Conservation (phyloP, 2,888 invertebrate species). For the Eupithecia subumbrata region DNA sequence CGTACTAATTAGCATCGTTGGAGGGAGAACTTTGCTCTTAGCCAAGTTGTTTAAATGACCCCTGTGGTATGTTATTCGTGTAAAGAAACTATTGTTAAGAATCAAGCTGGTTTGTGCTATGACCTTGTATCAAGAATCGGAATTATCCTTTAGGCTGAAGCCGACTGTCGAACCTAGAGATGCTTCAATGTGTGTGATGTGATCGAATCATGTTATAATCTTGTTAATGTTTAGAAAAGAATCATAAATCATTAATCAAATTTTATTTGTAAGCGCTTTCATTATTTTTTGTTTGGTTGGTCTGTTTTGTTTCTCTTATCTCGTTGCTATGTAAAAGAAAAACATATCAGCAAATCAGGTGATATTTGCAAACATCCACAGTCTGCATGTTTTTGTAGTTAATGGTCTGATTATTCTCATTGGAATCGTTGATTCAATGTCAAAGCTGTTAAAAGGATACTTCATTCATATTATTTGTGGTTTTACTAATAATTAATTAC, state of each 20-base stretch:
- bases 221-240: not conserved
- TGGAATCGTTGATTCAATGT: not conserved
- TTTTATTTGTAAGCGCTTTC: not conserved
- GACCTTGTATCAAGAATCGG: not conserved
- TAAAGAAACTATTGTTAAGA: not conserved
- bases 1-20: constrained; percentile 15
- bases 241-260: not conserved
- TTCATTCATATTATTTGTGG: not conserved
- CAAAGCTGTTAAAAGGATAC: not conserved
- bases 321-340: not conserved
- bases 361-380: not conserved
- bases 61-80: not conserved
- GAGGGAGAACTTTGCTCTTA: constrained; percentile 2
- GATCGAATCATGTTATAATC: not conserved
- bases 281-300: not conserved
- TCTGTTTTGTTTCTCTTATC: not conserved
- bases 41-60: not conserved
- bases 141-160: not conserved
- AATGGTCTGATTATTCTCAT: not conserved
- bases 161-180: not conserved
- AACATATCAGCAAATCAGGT: not conserved
- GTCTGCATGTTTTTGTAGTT: not conserved
- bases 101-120: not conserved
- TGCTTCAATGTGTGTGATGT: not conserved
- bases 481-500: not conserved